Conservation (phyloP, 2,888 invertebrate genomes). For the Sesia apiformis region DNA sequence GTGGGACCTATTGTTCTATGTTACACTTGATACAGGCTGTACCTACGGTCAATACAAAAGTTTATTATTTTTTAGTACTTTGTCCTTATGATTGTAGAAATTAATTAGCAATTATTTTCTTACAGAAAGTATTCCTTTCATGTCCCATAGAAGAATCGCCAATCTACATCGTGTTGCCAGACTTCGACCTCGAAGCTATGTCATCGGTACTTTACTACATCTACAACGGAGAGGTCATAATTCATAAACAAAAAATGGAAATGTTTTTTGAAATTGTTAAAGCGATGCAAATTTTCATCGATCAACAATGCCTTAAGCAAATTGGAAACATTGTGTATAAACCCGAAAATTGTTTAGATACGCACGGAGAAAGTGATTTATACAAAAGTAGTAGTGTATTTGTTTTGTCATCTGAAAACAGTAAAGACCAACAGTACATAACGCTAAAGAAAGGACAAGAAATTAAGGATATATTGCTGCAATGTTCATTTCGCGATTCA, state of each 20-base stretch:
- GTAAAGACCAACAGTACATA: slow-evolving; percentile 21
- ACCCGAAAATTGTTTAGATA: slow-evolving; percentile 7
- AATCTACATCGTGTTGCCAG: slow-evolving; percentile 78
- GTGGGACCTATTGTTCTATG: no score
- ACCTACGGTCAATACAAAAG: no score
- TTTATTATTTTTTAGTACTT: neutral
- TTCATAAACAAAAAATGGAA: slow-evolving; percentile 72
- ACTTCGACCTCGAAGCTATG: slow-evolving; percentile 76
- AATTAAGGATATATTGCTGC: slow-evolving; percentile 19
- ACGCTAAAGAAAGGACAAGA: slow-evolving; percentile 33
- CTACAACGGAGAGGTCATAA: slow-evolving; percentile 78
- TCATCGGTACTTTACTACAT: slow-evolving; percentile 78
- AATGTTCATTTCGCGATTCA: slow-evolving; percentile 22
- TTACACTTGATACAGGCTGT: neutral
- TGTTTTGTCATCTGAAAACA: slow-evolving; percentile 20
- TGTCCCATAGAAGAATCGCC: slow-evolving; percentile 59
- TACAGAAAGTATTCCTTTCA: slow-evolving; percentile 48
- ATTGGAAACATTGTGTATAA: slow-evolving; percentile 15
- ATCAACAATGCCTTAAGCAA: slow-evolving; percentile 32
- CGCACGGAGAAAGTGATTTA: slow-evolving; percentile 6
- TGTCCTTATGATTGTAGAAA: neutral
- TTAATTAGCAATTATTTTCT: slow-evolving; percentile 2
- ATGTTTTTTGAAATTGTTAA: slow-evolving; percentile 76
- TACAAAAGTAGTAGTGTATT: slow-evolving; percentile 19
- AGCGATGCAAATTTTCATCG: slow-evolving; percentile 54